Conservation (phyloP, 2,113 vertebrate genomes). For the Ceuthmochares aereus region DNA sequence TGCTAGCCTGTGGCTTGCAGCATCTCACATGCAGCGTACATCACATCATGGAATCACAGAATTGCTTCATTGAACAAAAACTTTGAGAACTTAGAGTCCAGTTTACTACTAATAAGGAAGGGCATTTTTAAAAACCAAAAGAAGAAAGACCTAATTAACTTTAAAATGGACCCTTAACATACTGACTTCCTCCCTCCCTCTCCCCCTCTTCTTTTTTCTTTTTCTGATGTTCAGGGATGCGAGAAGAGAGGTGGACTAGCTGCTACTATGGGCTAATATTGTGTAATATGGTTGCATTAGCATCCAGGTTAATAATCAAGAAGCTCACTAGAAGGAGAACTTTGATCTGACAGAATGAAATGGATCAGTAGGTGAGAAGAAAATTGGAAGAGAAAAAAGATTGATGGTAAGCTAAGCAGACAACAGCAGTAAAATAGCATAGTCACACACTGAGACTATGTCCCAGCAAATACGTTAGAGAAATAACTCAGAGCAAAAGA, state of each 20-base stretch:
- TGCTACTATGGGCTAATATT: not conserved
- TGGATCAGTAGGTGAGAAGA: not conserved
- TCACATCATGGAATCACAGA: not conserved
- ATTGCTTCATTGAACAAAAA: no score
- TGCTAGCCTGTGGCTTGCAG: not conserved
- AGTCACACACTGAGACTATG: not conserved
- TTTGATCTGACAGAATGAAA: not conserved
- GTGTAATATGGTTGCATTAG: not conserved
- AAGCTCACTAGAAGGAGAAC: not conserved
- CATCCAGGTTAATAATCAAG: not conserved
- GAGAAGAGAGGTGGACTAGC: not conserved
- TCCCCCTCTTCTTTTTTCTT: not conserved
- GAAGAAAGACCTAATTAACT: not conserved
- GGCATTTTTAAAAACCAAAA: not conserved
- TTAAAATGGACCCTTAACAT: not conserved
- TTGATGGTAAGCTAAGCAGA: not conserved
- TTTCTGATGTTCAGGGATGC: not conserved
- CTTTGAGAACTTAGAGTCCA: not conserved
- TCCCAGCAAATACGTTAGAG: not conserved
- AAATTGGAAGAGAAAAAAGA: not conserved
- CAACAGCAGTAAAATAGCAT: not conserved
- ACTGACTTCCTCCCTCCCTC: accelerated
- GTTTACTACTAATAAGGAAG: not conserved
- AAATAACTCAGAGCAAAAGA: not conserved
- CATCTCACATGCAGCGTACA: not conserved